A percentile compares a stretch with the other conserved stretches of the same genome.
phyloP scores from a whole-genome alignment of 2,888 invertebrate genomes.

The Saturnia pavonia region DNA sequence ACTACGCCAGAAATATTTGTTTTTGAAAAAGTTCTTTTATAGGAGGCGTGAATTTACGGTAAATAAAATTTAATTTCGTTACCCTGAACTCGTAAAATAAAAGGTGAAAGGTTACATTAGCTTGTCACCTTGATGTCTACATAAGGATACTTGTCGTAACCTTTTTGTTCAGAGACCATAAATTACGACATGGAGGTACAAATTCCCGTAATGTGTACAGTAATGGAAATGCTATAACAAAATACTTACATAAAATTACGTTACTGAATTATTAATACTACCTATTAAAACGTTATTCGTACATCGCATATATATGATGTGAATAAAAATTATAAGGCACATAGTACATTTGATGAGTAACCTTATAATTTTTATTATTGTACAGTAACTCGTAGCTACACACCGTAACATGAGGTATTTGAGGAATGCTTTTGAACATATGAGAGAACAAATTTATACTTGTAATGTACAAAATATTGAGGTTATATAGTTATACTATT shows the following conservation, averaged over 20 bases:
- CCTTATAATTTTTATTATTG: too few species aligned
- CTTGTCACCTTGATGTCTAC: slow-evolving; percentile 1
- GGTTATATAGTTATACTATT: too few species aligned
- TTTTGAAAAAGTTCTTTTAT: not conserved
- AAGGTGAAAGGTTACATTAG: not conserved
- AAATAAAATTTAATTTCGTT: not conserved
- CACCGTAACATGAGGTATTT: too few species aligned
- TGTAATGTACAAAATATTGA: too few species aligned
- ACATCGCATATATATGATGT: not conserved
- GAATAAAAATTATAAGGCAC: too few species aligned
- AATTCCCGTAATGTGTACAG: not conserved
- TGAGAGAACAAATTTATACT: too few species aligned
- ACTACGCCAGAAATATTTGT: not conserved
- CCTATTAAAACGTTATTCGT: not conserved
- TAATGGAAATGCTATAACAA: not conserved
- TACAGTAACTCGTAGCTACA: too few species aligned
- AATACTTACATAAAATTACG: not conserved
- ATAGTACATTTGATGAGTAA: too few species aligned
- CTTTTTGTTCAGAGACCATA: slow-evolving; percentile 5
- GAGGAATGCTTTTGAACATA: too few species aligned
- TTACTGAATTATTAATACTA: not conserved
- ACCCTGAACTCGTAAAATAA: not conserved
- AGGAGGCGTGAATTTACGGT: not conserved
- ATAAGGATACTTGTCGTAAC: not conserved
- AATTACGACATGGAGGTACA: not conserved